Evolutionary conservation across 2,113 vertebrate genomes (phyloP), one percentile per base, ranked within the genome.

Genomic region (Chamaetylas fuelleborni): DNA sequence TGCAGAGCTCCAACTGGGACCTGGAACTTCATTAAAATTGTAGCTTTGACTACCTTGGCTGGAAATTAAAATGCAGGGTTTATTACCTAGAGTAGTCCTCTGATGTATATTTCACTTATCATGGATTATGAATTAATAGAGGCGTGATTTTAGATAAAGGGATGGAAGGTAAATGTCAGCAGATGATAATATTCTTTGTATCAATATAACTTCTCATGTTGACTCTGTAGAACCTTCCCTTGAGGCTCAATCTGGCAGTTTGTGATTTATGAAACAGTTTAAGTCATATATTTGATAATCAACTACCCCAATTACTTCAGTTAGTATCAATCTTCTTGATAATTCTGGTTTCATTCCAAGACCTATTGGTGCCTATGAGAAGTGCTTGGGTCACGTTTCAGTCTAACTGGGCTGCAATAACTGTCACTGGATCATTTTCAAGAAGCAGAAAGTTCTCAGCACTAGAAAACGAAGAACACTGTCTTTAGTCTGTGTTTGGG

Each of bases 81-180:
- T 91, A 94, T 86, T 85, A 70, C 36, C 88, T 65, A 58, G 81
- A 57, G 43, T 66, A 88, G 90, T 95, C 62, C 24, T 94, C 72
- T 94, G 81, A 94, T 93, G 86, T 93, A 95, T 95, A 96, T 97
- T 95, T 95, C 84, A 97, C 90, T 82, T 88, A 93, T 53, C 57
- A 81, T 73, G 57, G 90, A 95, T 94, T 94, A 96, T 90, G 94
- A 94, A 94, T 97, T 95, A 97, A 91, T 65, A 83, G 81, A 95
- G 80, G 62, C 29, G 65, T 64, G 88, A 90, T 95, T 95, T 92
- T 43, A 86, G 83, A 69, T 77, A 92, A 84, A 84, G 60, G n/a
- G 58, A 90, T 78, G 56, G 84, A 92, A 96, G 60, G 89, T 95
- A 97, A 97, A 97, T 97, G 95, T 93, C 96, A 97, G 92, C 64